These are phyloP conservation scores for Diorhabda carinulata DNA, from an alignment of 1,140 invertebrate species.

Conservation along the genomic window DNA sequence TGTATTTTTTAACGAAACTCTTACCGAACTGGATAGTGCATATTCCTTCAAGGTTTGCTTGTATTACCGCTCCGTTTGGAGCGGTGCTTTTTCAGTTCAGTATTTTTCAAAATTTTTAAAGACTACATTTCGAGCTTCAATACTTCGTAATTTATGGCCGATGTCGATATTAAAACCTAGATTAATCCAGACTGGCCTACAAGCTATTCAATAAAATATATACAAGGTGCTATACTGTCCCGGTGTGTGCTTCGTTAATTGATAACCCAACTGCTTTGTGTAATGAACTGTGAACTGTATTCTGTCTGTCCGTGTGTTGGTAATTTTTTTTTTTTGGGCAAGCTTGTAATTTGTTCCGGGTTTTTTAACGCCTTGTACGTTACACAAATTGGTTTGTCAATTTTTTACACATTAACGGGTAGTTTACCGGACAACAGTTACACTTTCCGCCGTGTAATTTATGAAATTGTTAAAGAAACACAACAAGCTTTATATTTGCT, in stretches of 20 bases:
- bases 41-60: too few relatives aligned
- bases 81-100: too few relatives aligned
- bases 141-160: too few relatives aligned
- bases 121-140: too few relatives aligned
- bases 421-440: neutral
- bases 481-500: too few relatives aligned
- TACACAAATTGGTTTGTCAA: conserved; percentile 2
- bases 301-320: conserved; percentile 11
- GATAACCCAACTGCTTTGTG: conserved; percentile 29
- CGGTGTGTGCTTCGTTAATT: conserved; percentile 21
- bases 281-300: conserved; percentile 24
- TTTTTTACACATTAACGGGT: neutral
- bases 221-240: conserved; percentile 23
- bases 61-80: too few relatives aligned
- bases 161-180: too few relatives aligned
- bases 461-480: too few relatives aligned
- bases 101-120: too few relatives aligned
- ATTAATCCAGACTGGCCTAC: neutral
- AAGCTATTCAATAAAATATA: conserved; percentile 17
- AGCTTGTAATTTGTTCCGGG: conserved; percentile 20
- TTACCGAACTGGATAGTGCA: too few relatives aligned
- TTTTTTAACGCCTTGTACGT: conserved; percentile 9
- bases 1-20: too few relatives aligned
- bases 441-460: neutral
- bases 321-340: neutral